Percentiles rank a stretch among this genome's conserved stretches.
These are phyloP conservation scores for Lipophrys pholis DNA, from an alignment of 2,113 vertebrate species.

Conservation along the genomic window DNA sequence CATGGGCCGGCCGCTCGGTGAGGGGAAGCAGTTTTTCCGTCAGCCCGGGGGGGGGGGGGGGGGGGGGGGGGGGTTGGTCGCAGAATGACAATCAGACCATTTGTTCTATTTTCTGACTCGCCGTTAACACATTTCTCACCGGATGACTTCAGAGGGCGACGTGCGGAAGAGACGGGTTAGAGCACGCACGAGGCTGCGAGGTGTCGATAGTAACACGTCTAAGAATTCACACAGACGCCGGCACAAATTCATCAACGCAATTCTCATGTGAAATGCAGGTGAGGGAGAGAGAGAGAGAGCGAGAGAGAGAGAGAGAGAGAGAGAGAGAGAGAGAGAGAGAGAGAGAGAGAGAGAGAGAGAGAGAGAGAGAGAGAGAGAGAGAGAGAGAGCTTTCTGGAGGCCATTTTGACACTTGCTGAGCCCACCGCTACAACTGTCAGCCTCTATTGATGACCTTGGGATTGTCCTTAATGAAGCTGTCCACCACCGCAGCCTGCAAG, in stretches of 20 bases:
- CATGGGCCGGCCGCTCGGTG: conserved; percentile 39
- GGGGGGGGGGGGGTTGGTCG: conserved; percentile 9
- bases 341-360: background rate
- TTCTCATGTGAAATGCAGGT: conserved; percentile 2
- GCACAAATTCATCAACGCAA: background rate
- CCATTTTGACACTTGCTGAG: conserved; percentile 51
- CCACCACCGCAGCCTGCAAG: conserved; percentile 30
- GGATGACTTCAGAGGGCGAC: background rate
- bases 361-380: too few relatives aligned
- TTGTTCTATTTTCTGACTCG: conserved; percentile 20
- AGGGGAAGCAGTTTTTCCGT: conserved; percentile 25
- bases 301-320: too few relatives aligned
- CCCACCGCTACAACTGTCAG: conserved; percentile 32
- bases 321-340: too few relatives aligned
- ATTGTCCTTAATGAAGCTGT: conserved; percentile 50
- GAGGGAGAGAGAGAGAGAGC: background rate
- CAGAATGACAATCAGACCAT: conserved; percentile 34
- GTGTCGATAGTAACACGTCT: background rate
- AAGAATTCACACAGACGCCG: background rate
- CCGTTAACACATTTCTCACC: background rate
- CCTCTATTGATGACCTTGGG: conserved; percentile 41
- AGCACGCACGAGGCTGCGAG: background rate
- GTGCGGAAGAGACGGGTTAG: background rate
- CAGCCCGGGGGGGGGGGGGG: too few relatives aligned
- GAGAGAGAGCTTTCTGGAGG: conserved; percentile 10